Evolutionary conservation across 1,140 invertebrate species (phyloP).

Genomic region (Arctopsyche grandis): DNA sequence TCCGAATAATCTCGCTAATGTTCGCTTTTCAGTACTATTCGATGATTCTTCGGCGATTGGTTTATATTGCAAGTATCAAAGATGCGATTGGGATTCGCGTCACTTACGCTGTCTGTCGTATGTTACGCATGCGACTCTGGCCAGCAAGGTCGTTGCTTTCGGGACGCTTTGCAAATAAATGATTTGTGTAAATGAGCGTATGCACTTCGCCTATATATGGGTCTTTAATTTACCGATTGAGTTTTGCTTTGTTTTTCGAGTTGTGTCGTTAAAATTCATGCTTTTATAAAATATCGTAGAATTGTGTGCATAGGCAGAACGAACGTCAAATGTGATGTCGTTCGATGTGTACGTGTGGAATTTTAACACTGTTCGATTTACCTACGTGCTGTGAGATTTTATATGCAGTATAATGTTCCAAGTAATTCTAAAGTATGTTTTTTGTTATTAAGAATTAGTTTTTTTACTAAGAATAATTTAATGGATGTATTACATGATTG

Average conservation of each 20-base stretch:
- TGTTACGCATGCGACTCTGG: background rate
- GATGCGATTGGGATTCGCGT: background rate
- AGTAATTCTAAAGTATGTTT: too few relatives aligned
- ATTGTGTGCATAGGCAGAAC: background rate
- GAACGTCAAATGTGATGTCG: background rate
- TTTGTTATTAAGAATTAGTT: too few relatives aligned
- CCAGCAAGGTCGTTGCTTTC: background rate
- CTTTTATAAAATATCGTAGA: background rate
- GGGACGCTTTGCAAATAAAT: slow-evolving; percentile 12
- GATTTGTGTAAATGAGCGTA: slow-evolving; percentile 15
- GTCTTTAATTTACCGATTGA: background rate
- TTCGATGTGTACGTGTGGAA: background rate
- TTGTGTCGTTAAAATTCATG: background rate
- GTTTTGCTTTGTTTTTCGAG: background rate
- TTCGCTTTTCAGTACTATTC: background rate
- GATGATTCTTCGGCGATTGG: too few relatives aligned
- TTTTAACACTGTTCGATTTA: background rate
- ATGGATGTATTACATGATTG: too few relatives aligned
- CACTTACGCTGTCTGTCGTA: background rate
- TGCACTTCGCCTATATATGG: background rate
- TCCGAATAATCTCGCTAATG: too few relatives aligned
- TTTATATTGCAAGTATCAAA: too few relatives aligned
- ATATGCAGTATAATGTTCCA: too few relatives aligned
- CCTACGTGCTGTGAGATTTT: too few relatives aligned
- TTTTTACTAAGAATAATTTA: too few relatives aligned